A percentile compares a stretch with the other conserved stretches of the same genome.
These are phyloP conservation scores for Emys orbicularis DNA, from an alignment of 2,797 vertebrate genomes.

Conservation along the genomic window DNA sequence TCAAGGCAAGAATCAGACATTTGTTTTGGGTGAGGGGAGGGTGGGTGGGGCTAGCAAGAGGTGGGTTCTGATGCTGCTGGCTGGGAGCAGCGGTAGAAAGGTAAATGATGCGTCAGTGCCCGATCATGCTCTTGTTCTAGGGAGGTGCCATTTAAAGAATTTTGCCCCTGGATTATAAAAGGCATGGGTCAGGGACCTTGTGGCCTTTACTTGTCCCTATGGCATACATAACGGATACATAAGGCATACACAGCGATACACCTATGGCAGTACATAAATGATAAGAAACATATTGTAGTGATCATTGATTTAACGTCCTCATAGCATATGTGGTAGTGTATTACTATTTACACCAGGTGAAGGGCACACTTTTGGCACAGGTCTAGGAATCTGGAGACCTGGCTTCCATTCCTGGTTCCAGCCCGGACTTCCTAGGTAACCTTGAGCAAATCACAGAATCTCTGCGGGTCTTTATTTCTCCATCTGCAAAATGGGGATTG, in stretches of 20 bases:
- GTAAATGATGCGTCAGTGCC: neutral
- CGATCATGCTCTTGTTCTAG: neutral
- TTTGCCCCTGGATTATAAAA: neutral
- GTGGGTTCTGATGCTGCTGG: neutral
- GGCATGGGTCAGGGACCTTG: neutral
- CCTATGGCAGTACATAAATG: neutral
- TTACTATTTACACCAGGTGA: neutral
- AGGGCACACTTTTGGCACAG: neutral
- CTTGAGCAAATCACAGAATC: neutral
- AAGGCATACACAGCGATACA: rapidly evolving
- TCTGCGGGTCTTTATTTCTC: neutral
- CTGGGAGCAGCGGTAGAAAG: neutral
- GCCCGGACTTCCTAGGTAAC: neutral
- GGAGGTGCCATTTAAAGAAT: neutral
- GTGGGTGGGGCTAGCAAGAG: neutral
- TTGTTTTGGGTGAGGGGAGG: neutral
- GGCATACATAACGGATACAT: too few relatives aligned
- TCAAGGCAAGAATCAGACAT: neutral
- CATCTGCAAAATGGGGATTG: neutral
- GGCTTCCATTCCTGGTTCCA: neutral
- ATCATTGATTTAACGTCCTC: rapidly evolving
- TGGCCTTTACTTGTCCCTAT: neutral
- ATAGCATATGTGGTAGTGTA: neutral
- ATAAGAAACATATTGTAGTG: too few relatives aligned
- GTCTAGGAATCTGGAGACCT: neutral